Evolutionary conservation across 2,888 invertebrate species (phyloP), one percentile per base, ranked within the genome.

Genomic region (Harpalus rufipes): DNA sequence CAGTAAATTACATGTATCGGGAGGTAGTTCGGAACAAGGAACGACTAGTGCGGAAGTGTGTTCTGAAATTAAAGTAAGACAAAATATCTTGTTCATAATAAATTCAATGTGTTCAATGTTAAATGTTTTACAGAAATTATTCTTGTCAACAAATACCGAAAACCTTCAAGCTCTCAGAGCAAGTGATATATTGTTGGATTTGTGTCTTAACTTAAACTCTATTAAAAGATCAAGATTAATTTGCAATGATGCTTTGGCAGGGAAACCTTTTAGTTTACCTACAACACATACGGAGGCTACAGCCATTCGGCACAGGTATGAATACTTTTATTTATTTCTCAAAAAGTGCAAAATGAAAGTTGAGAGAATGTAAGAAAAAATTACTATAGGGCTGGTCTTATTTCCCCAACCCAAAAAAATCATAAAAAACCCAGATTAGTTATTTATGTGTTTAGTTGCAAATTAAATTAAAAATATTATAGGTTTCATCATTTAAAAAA

Each of bases 151-250:
- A 81, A 97, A 97, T 90, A 93, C 95, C 2, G 94, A 95, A 51
- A 94, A 94, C 87, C 92, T 98, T 81, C 96, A 97, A 92, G 94
- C 95, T 87, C 92, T 97, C 86, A 94, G 96, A 87, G 98, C 97
- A 0, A 97, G 97, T 39, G 95, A 96, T 87, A 94, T 95, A 10
- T 91, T 98, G 84, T 92, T 97, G 59, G 95, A 96, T 88, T 94
- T 97, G 87, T 98, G 98, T 89, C 92, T 95, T 2, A 94, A 94
- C 86, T 92, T 98, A 88, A 96, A 97, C 0, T 92, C 94, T 86
- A 91, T 95, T 56, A 93, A 92, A 85, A 92, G 93, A 86, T 95
- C 94, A 87, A 92, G 93, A 85, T 90, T 92, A 81, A 93, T 94
- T 89, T 94, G 94, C 87, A 93, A 93, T 88, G 94, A 94, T 72